Percentiles rank a stretch among this genome's conserved stretches.
Conservation (phyloP, 2,888 invertebrate genomes). For the Oasisia sp. region DNA sequence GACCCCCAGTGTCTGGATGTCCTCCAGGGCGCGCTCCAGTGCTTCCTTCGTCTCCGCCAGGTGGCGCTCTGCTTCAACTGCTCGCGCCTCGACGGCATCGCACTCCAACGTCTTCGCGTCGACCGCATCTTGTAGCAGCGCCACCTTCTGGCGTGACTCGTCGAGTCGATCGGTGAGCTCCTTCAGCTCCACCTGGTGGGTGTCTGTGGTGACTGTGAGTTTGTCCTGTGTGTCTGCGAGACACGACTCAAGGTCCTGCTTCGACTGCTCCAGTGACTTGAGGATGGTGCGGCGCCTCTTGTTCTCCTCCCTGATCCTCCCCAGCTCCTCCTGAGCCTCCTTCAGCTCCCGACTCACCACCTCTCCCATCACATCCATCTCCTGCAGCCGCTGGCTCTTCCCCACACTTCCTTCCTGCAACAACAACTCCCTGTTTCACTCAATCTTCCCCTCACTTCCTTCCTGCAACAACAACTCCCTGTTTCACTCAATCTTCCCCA, state of each 20-base stretch:
- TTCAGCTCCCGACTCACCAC: neutral
- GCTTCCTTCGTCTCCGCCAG: slow-evolving; percentile 8
- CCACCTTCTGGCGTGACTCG: neutral
- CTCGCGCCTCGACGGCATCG: neutral
- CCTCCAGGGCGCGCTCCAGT: neutral
- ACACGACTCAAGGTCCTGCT: neutral
- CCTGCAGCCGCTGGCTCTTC: neutral
- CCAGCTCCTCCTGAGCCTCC: neutral
- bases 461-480: too few relatives aligned
- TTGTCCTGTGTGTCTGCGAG: neutral
- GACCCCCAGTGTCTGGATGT: neutral
- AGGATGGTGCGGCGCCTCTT: neutral
- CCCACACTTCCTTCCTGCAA: neutral
- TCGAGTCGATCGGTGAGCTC: neutral
- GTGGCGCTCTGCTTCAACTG: neutral
- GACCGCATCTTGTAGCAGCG: neutral
- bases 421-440: neutral
- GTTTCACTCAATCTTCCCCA: too few relatives aligned
- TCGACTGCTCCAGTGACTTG: neutral
- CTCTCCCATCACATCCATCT: slow-evolving; percentile 11
- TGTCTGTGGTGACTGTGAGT: neutral
- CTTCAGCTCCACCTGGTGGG: neutral
- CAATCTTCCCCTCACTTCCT: too few relatives aligned
- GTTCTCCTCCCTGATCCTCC: neutral
- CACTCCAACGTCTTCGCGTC: neutral